Evolutionary conservation across 92 coral and sea anemone species (phyloP), one percentile per base, ranked within the genome.

Genomic region (Zoanthus gigantus): DNA sequence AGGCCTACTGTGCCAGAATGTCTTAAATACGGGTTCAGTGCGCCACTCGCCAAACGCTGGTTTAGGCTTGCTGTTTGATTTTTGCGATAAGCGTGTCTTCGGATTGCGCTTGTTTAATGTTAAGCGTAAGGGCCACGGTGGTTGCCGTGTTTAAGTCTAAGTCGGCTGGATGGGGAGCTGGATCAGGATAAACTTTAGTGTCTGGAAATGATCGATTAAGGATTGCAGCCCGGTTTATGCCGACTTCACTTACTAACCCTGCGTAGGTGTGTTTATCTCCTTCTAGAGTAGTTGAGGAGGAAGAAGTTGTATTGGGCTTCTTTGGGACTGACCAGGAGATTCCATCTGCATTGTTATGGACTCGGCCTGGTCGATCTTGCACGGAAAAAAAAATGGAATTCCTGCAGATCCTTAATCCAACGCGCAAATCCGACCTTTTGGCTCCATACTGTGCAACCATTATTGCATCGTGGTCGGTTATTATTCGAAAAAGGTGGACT

Each of bases 321-420:
- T 10, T 10, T 57, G 16, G 23, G 46, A 68, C 84, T 14, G 81
- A 48, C 11, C 92, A 78, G 56, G 92, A 79, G 68, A 88, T 42
- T 13, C 90, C 90, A 42, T 88, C 92, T 46, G 92, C 90, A 65
- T 88, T 88, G 31, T 23, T 61, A 69, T 92, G 87, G 17, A 78
- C 84, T 31, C 78, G 47, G 52, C 92, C 92, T 13, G 94, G 83
- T 29, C 88, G 73, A 63, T 88, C 88, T 61, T 78, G 61, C 18
- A 85, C 76, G 11, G 90, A 37, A 37, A 37, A 23, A 60, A 47
- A 91, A 88, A 29, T 88, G 89, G 78, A 91, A 92, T 87, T 89
- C 72, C 56, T 88, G 87, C 46, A 88, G 29, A 57, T 67, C 77
- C 80, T 72, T 79, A 18, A 73, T 66, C 91, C 91, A 88, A n/a